These are phyloP conservation scores for Sycobia sp. DNA, from an alignment of 1,140 invertebrate genomes.

Conservation along the genomic window DNA sequence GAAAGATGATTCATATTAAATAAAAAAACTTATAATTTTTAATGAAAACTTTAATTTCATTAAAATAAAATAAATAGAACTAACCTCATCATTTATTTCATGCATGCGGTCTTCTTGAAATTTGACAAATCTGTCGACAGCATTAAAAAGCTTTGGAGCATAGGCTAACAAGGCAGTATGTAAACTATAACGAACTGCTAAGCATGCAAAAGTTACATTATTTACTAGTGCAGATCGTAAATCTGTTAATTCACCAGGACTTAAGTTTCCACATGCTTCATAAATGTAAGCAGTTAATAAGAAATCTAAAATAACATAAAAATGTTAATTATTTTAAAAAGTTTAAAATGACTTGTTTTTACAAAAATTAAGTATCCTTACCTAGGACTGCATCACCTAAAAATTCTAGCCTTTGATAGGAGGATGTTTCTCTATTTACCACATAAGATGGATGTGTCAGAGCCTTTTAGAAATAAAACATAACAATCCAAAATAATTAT, in stretches of 20 bases:
- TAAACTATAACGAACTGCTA: slow-evolving; percentile 83
- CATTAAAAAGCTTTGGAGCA: slow-evolving; percentile 68
- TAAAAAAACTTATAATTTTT: neutral
- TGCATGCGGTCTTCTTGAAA: slow-evolving; percentile 76
- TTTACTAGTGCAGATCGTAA: slow-evolving; percentile 92
- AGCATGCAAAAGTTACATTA: slow-evolving; percentile 90
- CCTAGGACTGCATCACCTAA: slow-evolving; percentile 91
- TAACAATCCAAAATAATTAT: neutral
- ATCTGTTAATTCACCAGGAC: slow-evolving; percentile 88
- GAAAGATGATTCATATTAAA: neutral
- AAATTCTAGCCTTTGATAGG: slow-evolving; percentile 94
- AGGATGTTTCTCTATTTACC: slow-evolving; percentile 82
- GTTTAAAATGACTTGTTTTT: neutral
- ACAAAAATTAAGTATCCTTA: slow-evolving; percentile 37
- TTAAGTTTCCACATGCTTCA: slow-evolving; percentile 71
- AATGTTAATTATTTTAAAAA: neutral
- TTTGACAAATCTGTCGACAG: slow-evolving; percentile 80
- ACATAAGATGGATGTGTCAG: slow-evolving; percentile 92
- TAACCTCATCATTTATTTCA: slow-evolving; percentile 67
- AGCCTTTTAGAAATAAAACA: slow-evolving; percentile 68
- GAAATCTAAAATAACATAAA: slow-evolving; percentile 72
- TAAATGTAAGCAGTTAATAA: slow-evolving; percentile 87
- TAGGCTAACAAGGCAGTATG: slow-evolving; percentile 74
- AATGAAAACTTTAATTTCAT: too few relatives aligned
- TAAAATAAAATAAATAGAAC: slow-evolving; percentile 2